A percentile compares a stretch with the other conserved stretches of the same genome.
These are phyloP conservation scores for Grapholita molesta DNA, from an alignment of 1,140 invertebrate genomes.

Conservation along the genomic window DNA sequence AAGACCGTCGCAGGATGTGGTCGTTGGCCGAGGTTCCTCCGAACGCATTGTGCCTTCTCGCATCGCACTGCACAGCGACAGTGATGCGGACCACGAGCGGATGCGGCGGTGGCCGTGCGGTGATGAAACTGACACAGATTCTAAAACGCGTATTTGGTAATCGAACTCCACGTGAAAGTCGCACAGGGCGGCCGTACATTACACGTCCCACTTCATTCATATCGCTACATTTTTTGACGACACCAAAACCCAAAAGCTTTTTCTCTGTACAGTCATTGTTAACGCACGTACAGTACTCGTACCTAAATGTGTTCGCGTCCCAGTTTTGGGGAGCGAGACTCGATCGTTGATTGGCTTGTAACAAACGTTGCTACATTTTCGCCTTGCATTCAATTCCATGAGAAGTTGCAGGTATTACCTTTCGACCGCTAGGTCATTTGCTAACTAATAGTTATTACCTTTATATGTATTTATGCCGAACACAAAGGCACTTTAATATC, in stretches of 20 bases:
- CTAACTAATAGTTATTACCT: constrained; percentile 10
- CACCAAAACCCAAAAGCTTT: constrained; percentile 66
- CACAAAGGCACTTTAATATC: constrained; percentile 7
- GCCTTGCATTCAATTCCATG: constrained; percentile 68
- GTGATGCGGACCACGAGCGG: constrained; percentile 10
- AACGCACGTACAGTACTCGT: constrained; percentile 35
- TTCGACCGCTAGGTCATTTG: constrained; percentile 55
- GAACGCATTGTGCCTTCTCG: background rate
- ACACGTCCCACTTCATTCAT: constrained; percentile 60
- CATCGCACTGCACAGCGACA: constrained; percentile 47
- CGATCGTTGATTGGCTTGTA: constrained; percentile 63
- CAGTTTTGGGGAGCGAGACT: constrained; percentile 66
- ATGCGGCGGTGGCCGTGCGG: constrained; percentile 53
- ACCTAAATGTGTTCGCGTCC: constrained; percentile 54
- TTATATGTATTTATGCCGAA: constrained; percentile 8
- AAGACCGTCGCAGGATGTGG: constrained; percentile 7
- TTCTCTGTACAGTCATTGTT: constrained; percentile 48
- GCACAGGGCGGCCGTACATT: constrained; percentile 65
- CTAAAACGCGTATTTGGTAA: constrained; percentile 74
- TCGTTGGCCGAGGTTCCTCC: background rate
- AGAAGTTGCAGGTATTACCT: constrained; percentile 63
- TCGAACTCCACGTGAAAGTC: constrained; percentile 74
- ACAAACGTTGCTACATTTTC: constrained; percentile 65
- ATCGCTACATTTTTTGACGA: constrained; percentile 56
- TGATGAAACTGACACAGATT: constrained; percentile 77